Conservation (phyloP, 2,888 invertebrate species). For the Galerucella calmariensis region DNA sequence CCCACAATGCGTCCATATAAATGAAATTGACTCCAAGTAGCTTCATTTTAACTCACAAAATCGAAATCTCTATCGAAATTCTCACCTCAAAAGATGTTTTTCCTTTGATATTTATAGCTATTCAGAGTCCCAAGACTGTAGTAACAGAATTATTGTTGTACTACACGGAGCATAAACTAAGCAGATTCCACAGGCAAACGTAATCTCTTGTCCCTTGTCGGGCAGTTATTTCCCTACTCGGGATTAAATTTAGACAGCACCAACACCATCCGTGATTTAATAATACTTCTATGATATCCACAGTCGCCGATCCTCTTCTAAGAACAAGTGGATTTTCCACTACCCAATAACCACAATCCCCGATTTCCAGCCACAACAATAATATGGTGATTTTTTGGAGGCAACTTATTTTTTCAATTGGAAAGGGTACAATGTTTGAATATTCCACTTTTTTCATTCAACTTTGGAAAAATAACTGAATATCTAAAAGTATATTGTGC, state of each 20-base stretch:
- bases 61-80: too few species aligned
- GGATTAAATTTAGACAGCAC: constrained; percentile 11
- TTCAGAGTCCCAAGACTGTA: not conserved
- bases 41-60: too few species aligned
- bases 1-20: too few species aligned
- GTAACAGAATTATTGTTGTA: not conserved
- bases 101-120: not conserved
- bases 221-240: constrained; percentile 10
- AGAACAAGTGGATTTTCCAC: not conserved
- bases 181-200: not conserved
- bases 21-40: too few species aligned
- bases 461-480: not conserved
- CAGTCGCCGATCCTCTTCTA: constrained; percentile 11
- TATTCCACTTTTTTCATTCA: not conserved
- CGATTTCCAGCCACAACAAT: too few species aligned
- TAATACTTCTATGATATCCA: constrained; percentile 28
- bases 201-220: constrained; percentile 14
- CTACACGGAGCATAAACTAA: not conserved
- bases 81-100: too few species aligned
- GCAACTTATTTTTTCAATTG: too few species aligned
- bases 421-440: too few species aligned
- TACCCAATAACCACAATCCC: too few species aligned
- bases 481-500: not conserved
- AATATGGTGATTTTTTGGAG: too few species aligned
- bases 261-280: constrained; percentile 14